These are phyloP conservation scores for Deilephila elpenor DNA, from an alignment of 2,888 invertebrate species.

Conservation along the genomic window DNA sequence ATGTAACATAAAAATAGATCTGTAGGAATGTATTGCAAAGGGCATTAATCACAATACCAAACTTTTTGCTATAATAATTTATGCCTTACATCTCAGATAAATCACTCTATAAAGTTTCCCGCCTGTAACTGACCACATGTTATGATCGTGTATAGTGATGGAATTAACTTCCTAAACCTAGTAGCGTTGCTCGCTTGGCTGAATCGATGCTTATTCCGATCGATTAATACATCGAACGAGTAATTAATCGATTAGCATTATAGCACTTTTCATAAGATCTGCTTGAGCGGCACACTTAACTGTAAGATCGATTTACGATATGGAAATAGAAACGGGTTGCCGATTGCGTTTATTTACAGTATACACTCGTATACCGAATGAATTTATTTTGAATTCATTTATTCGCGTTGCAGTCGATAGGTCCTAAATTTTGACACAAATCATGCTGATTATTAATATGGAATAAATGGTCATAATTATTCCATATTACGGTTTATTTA, in stretches of 20 bases:
- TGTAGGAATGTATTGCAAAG: neutral
- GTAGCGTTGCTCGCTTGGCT: constrained; percentile 37
- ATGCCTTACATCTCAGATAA: neutral
- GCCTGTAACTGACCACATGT: neutral
- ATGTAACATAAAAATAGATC: neutral
- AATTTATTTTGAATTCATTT: neutral
- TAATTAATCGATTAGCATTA: constrained; percentile 43
- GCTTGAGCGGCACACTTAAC: constrained; percentile 29
- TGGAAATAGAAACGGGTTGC: constrained; percentile 21
- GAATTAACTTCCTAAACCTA: constrained; percentile 13
- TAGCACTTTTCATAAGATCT: constrained; percentile 39
- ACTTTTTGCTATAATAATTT: neutral
- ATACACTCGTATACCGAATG: neutral
- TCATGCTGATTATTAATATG: neutral
- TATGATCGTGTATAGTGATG: neutral
- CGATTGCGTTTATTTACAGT: neutral
- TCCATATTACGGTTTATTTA: neutral
- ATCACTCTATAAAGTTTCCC: neutral
- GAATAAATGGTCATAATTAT: neutral
- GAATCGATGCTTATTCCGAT: constrained; percentile 36
- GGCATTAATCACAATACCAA: neutral
- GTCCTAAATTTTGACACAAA: neutral
- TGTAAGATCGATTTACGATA: constrained; percentile 19
- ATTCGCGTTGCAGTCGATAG: neutral
- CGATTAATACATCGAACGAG: constrained; percentile 42